Evolutionary conservation across 2,113 vertebrate species (phyloP).

Genomic region (Bos indicus): DNA sequence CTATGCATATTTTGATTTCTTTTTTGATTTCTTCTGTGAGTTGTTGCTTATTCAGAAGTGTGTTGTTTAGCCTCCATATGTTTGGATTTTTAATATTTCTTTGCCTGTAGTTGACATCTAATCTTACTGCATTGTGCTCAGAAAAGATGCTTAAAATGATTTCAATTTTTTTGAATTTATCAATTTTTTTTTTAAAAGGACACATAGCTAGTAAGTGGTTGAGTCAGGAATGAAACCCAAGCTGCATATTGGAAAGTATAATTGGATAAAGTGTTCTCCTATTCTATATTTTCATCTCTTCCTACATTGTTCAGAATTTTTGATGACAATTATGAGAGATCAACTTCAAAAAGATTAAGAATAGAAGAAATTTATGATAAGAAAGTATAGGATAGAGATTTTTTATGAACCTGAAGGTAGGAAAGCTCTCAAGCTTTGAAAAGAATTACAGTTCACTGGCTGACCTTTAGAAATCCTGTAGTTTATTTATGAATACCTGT

Average conservation of each 20-base stretch:
- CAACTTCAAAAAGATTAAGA: neutral
- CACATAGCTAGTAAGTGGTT: neutral
- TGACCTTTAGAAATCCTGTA: neutral
- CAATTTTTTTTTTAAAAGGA: neutral
- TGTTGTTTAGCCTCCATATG: neutral
- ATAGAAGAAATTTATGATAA: neutral
- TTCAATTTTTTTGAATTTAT: neutral
- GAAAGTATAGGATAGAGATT: neutral
- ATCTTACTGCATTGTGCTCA: neutral
- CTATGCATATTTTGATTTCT: neutral
- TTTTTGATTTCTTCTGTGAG: neutral
- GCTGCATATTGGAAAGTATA: neutral
- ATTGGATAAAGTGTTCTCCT: neutral
- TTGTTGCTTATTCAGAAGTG: neutral
- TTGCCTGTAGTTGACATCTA: neutral
- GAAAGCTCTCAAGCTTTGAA: neutral
- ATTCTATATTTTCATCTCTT: neutral
- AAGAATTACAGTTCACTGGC: neutral
- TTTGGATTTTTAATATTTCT: neutral
- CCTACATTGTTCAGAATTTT: neutral
- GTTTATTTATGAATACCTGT: neutral
- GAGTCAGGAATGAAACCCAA: neutral
- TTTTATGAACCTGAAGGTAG: neutral
- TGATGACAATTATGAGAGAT: neutral
- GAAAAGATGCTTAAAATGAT: neutral